Percentiles rank a stretch among this genome's conserved stretches.
Conservation (phyloP, 2,797 vertebrate genomes). For the Sebastes kiyomatsui region DNA sequence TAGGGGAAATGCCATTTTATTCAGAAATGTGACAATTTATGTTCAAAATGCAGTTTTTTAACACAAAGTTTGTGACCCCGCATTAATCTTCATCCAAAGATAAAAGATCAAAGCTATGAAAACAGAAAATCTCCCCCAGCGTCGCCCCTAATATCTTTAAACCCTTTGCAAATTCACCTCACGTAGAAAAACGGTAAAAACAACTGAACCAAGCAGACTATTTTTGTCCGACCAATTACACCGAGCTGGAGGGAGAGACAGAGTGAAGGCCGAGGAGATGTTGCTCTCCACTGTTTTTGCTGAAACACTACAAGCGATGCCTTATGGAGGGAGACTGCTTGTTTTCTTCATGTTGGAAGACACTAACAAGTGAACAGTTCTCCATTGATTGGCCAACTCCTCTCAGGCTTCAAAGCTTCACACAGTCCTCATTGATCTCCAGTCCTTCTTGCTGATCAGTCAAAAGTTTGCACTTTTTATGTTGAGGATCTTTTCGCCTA, state of each 20-base stretch:
- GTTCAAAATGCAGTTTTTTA: background rate
- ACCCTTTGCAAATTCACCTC: constrained; percentile 6
- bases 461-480: constrained; percentile 60
- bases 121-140: background rate
- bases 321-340: constrained; percentile 16
- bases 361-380: constrained; percentile 64
- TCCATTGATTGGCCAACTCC: constrained; percentile 68
- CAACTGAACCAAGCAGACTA: constrained; percentile 4
- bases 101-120: background rate
- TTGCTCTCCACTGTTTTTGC: constrained; percentile 9
- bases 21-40: background rate
- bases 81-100: background rate
- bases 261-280: constrained; percentile 17
- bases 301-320: constrained; percentile 13
- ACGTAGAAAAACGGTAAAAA: background rate
- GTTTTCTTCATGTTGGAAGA: constrained; percentile 65
- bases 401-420: constrained; percentile 68
- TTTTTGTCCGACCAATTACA: constrained; percentile 31
- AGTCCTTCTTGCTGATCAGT: constrained; percentile 62
- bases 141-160: background rate
- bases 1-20: background rate
- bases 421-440: constrained; percentile 64
- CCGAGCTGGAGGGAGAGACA: background rate
- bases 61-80: background rate
- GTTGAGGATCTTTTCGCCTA: constrained; percentile 24